phyloP scores from a whole-genome alignment of 2,113 vertebrate genomes.

The Anolis carolinensis region DNA sequence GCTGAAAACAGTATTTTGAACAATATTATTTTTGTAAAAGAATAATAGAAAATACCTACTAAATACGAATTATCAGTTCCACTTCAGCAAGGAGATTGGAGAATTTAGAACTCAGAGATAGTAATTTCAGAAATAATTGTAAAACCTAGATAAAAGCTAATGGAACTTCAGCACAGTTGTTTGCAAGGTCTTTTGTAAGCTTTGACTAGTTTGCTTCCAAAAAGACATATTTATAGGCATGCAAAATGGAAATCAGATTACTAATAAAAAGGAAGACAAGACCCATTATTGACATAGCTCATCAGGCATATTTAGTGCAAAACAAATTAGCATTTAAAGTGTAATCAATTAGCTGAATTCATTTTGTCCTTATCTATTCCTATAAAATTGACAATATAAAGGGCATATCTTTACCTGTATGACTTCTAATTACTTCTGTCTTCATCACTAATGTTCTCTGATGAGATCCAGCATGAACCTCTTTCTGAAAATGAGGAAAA shows the following conservation, averaged over 20 bases:
- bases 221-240: constrained; percentile 4
- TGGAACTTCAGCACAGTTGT: not conserved
- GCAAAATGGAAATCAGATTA: constrained; percentile 51
- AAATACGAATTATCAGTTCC: not conserved
- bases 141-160: not conserved
- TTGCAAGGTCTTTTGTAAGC: not conserved
- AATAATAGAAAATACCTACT: not conserved
- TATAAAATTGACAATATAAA: constrained; percentile 42
- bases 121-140: not conserved
- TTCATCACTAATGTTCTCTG: not conserved
- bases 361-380: constrained; percentile 49
- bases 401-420: constrained; percentile 37
- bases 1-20: not conserved
- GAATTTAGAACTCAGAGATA: not conserved
- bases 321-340: constrained; percentile 65
- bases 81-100: not conserved
- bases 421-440: constrained; percentile 10
- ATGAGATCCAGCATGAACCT: constrained; percentile 15
- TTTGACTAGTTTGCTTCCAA: not conserved
- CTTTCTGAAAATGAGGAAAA: not conserved
- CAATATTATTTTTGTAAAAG: not conserved
- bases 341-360: constrained; percentile 52
- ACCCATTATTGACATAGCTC: constrained; percentile 55
- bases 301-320: constrained; percentile 57
- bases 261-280: constrained; percentile 61